Conservation (phyloP, 2,113 vertebrate species). For the Ictidomys tridecemlineatus region DNA sequence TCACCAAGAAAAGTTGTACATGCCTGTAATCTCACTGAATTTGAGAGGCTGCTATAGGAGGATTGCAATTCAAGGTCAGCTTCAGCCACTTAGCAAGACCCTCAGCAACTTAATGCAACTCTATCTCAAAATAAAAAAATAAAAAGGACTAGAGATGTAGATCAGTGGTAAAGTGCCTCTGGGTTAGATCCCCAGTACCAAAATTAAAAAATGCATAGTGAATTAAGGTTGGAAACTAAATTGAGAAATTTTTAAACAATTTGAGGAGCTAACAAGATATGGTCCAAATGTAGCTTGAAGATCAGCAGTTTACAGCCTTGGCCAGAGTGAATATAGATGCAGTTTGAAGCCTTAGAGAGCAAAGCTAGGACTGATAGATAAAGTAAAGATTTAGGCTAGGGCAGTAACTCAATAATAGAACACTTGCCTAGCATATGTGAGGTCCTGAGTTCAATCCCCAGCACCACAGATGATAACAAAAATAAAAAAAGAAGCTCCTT, state of each 20-base stretch:
- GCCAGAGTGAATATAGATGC: neutral
- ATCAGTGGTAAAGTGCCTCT: neutral
- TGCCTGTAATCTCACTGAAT: neutral
- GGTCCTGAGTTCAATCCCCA: no score
- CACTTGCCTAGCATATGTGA: no score
- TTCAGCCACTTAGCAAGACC: neutral
- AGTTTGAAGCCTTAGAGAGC: neutral
- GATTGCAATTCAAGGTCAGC: neutral
- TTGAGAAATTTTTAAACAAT: neutral
- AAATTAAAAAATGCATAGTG: neutral
- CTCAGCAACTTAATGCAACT: neutral
- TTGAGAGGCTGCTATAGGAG: neutral
- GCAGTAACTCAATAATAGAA: neutral
- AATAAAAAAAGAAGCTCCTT: neutral
- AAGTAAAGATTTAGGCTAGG: neutral
- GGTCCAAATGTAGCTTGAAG: neutral
- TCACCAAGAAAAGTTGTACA: neutral
- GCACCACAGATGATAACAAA: neutral
- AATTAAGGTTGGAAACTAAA: constrained; percentile 9
- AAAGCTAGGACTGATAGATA: neutral
- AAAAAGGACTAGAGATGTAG: neutral
- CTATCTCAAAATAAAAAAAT: neutral
- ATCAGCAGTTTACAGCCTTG: neutral
- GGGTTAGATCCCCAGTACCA: neutral
- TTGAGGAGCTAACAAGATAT: neutral